phyloP scores from a whole-genome alignment of 64 coral and sea anemone genomes.

The Stylophora pistillata region DNA sequence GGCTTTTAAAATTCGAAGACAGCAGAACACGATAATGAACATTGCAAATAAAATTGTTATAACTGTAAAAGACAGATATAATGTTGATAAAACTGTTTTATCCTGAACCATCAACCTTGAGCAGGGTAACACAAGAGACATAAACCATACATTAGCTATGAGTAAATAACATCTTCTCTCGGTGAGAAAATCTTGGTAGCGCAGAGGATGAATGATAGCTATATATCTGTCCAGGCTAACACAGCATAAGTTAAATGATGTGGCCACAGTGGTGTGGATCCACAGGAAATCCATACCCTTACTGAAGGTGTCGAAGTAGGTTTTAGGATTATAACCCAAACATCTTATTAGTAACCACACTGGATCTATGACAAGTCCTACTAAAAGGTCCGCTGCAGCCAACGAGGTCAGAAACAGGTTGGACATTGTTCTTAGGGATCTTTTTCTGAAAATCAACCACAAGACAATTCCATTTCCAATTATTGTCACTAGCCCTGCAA shows the following conservation, averaged over 20 bases:
- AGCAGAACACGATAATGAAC: no score
- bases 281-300: background rate
- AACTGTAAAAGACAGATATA: background rate
- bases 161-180: background rate
- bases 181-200: slow-evolving; percentile 4
- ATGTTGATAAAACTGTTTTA: background rate
- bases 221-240: background rate
- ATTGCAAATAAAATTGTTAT: background rate
- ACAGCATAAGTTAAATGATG: slow-evolving; percentile 17
- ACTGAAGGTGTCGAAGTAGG: background rate
- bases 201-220: background rate
- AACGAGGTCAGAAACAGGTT: background rate
- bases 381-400: slow-evolving; percentile 4
- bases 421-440: background rate
- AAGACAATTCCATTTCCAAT: background rate
- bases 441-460: background rate
- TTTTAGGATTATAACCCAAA: background rate
- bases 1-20: no score
- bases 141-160: background rate
- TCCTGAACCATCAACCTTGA: slow-evolving; percentile 2
- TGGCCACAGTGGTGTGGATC: slow-evolving; percentile 14
- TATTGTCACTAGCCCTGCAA: background rate
- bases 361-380: slow-evolving; percentile 15
- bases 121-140: background rate
- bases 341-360: background rate